Conservation (phyloP, 2,888 invertebrate genomes). For the Psococerastis gibbosa region DNA sequence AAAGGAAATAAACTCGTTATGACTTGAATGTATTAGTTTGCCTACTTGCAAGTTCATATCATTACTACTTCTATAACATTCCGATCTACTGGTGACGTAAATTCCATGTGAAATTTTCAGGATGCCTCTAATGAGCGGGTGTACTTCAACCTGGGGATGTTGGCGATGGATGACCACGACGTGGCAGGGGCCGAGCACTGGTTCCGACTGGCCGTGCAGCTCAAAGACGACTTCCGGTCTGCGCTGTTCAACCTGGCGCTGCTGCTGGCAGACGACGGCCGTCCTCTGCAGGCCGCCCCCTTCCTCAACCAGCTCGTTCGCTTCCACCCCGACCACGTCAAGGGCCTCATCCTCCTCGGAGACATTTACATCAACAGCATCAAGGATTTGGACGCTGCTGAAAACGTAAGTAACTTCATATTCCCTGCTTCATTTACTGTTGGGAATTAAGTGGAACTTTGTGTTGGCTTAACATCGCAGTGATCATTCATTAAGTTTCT, state of each 20-base stretch:
- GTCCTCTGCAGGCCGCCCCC: slow-evolving; percentile 80
- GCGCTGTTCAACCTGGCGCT: slow-evolving; percentile 89
- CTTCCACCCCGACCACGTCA: slow-evolving; percentile 83
- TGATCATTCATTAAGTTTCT: background rate
- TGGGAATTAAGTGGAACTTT: slow-evolving; percentile 2
- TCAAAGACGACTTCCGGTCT: slow-evolving; percentile 78
- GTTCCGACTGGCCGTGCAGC: slow-evolving; percentile 65
- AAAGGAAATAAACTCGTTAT: too few species aligned
- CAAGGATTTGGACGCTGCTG: slow-evolving; percentile 85
- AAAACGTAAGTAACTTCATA: slow-evolving; percentile 52
- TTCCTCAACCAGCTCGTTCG: slow-evolving; percentile 78
- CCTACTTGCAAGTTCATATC: background rate
- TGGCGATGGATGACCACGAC: slow-evolving; percentile 88
- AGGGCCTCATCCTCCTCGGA: slow-evolving; percentile 80
- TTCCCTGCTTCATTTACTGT: slow-evolving; percentile 19
- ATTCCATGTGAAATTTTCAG: slow-evolving; percentile 22
- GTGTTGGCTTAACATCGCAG: background rate
- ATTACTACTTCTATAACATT: background rate
- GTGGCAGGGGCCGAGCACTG: slow-evolving; percentile 75
- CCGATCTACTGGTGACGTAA: background rate
- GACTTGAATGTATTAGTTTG: background rate
- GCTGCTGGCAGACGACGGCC: slow-evolving; percentile 67
- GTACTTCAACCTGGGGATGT: slow-evolving; percentile 90
- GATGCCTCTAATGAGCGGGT: slow-evolving; percentile 69
- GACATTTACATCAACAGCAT: slow-evolving; percentile 93